Evolutionary conservation across 2,113 vertebrate species (phyloP), one percentile per base, ranked within the genome.

Genomic region (Lophochroa leadbeateri): DNA sequence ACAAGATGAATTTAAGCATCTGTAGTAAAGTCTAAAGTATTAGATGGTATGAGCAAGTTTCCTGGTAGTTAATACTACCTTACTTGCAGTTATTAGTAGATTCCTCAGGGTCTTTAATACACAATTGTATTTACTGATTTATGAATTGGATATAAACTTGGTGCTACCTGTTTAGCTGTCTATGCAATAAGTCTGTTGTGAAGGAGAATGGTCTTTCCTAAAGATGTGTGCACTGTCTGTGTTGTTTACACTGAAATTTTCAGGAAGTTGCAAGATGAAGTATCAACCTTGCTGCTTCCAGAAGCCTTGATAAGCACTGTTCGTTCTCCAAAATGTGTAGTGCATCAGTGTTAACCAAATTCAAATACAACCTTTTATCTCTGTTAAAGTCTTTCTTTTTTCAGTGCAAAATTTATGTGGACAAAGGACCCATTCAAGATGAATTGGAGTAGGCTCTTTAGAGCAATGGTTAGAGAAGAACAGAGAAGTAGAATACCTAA

Each of bases 401-500:
- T 68, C 52, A 64, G 43, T 21, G 52, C 20, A 17, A 25, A 71
- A 61, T 57, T 87, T 87, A 41, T 0, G 0, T 80, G 80, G 49
- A 80, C 80, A 58, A 65, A 86, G 55, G 70, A 70, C 85, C 35
- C 4, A 11, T 55, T 64, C 5, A 9, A 64, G 52, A 64, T 75
- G 20, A 41, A 77, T 83, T 17, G 17, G 47, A 89, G 37, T 49
- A 53, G n/a, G 90, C 88, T 88, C 47, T 83, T 18, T 77, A 77
- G 79, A 55, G 47, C 39, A 44, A 6, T 80, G 57, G 52, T 92
- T 93, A 72, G 61, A 82, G 67, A 82, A 90, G 47, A 93, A n/a
- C 46, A 71, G 75, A 61, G 65, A 84, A 77, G 46, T 63, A 35
- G 21, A 82, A 76, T 12, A 24, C 31, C 25, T 76, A 60, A 37